Conservation (phyloP, 2,113 vertebrate genomes). For the Sula dactylatra region DNA sequence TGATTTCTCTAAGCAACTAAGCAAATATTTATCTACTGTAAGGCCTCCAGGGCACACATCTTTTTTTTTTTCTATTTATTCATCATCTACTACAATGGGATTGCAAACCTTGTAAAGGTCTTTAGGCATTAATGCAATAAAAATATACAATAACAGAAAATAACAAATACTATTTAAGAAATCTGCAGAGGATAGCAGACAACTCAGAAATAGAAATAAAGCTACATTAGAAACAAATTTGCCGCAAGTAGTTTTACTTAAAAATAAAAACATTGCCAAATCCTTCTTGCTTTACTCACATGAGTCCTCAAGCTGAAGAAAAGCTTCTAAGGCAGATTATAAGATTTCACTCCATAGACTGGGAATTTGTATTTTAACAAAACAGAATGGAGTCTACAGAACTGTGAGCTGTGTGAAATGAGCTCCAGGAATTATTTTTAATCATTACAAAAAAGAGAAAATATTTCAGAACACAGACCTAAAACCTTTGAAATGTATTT, state of each 20-base stretch:
- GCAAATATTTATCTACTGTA: constrained; percentile 17
- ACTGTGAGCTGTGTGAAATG: constrained; percentile 1
- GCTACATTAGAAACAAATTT: not conserved
- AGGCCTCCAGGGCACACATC: not conserved
- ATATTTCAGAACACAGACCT: not conserved
- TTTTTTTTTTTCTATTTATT: not conserved
- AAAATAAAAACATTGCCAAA: not conserved
- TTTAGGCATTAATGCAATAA: not conserved
- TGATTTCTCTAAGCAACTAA: not conserved
- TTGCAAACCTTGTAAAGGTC: not conserved
- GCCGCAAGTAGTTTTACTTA: not conserved
- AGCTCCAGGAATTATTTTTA: not conserved
- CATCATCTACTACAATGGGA: not conserved
- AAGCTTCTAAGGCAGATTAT: not conserved
- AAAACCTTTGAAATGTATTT: not conserved
- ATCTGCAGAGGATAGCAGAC: not conserved
- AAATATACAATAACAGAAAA: not conserved
- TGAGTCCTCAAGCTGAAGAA: not conserved
- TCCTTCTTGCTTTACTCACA: not conserved
- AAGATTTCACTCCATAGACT: not conserved
- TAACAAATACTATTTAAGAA: not conserved
- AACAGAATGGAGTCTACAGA: not conserved
- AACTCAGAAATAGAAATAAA: not conserved
- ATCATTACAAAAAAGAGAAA: not conserved
- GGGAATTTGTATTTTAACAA: constrained; percentile 2